Conservation (phyloP, 2,797 vertebrate species). For the Anabacerthia variegaticeps region DNA sequence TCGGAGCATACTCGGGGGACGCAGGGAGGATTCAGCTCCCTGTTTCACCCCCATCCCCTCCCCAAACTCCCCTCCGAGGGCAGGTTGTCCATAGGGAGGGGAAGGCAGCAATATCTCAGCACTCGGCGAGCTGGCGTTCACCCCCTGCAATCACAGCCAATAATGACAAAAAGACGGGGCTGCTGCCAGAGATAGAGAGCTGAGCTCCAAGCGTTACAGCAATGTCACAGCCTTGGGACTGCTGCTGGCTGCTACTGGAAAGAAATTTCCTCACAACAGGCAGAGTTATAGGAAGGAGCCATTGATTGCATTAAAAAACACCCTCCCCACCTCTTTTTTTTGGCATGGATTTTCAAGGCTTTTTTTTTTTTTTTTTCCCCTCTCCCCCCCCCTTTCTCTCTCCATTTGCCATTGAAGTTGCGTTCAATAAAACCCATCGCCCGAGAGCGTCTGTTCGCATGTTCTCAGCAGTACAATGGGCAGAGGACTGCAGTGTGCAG, state of each 20-base stretch:
- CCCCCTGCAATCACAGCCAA: conserved; percentile 64
- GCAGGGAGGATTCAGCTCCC: not conserved
- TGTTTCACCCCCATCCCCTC: not conserved
- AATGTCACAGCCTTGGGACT: conserved; percentile 63
- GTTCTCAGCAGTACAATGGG: conserved; percentile 64
- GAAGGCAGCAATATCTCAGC: conserved; percentile 51
- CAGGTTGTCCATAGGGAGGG: conserved; percentile 56
- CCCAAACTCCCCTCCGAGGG: conserved; percentile 41
- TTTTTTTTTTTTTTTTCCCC: not conserved
- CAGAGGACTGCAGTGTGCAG: conserved; percentile 57
- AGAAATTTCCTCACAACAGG: conserved; percentile 62
- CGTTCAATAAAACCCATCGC: conserved; percentile 62
- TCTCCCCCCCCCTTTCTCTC: accelerated
- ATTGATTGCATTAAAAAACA: conserved; percentile 61
- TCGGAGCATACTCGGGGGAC: not conserved
- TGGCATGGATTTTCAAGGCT: conserved; percentile 38
- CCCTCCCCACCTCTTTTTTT: conserved; percentile 48
- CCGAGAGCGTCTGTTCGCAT: conserved; percentile 51
- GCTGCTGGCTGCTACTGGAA: conserved; percentile 65
- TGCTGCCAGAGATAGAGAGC: conserved; percentile 68
- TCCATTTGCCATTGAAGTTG: conserved; percentile 68
- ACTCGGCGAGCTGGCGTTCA: conserved; percentile 59
- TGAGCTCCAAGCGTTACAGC: conserved; percentile 60
- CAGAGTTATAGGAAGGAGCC: conserved; percentile 60
- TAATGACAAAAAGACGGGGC: conserved; percentile 60